Evolutionary conservation across 2,888 invertebrate genomes (phyloP).

Genomic region (Philereme vetulata): DNA sequence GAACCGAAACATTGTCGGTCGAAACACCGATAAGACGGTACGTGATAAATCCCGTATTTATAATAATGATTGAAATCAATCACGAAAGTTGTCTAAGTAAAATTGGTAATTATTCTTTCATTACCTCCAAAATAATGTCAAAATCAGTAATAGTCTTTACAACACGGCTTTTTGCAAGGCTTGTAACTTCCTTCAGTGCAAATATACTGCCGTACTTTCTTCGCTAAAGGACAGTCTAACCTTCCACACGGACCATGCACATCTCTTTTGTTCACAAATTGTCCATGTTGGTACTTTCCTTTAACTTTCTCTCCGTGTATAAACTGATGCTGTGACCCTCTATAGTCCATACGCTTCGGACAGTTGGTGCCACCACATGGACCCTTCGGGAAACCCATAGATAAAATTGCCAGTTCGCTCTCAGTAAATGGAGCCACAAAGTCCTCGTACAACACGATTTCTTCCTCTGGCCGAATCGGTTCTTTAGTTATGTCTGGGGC

Average conservation of each 20-base stretch:
- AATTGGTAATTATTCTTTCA: too few relatives aligned
- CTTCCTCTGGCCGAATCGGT: conserved; percentile 62
- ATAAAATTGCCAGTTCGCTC: conserved; percentile 71
- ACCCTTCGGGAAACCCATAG: conserved; percentile 80
- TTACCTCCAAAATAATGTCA: too few relatives aligned
- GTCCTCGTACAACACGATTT: conserved; percentile 62
- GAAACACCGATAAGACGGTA: too few relatives aligned
- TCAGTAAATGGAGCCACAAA: conserved; percentile 70
- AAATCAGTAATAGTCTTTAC: conserved; percentile 64
- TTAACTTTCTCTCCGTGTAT: conserved; percentile 69
- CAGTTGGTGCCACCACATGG: conserved; percentile 80
- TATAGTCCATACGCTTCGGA: conserved; percentile 71
- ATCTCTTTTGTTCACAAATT: conserved; percentile 75
- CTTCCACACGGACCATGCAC: conserved; percentile 78
- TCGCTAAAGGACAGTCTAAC: conserved; percentile 75
- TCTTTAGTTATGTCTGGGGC: conserved; percentile 73
- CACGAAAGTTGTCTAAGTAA: too few relatives aligned
- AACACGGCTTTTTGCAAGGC: conserved; percentile 72
- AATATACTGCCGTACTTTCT: conserved; percentile 66
- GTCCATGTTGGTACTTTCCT: conserved; percentile 72
- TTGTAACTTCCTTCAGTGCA: conserved; percentile 73
- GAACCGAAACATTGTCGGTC: too few relatives aligned
- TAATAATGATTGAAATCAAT: too few relatives aligned
- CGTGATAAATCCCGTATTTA: too few relatives aligned
- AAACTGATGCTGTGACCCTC: conserved; percentile 76